Conservation (phyloP, 2,888 invertebrate genomes). For the Campoplex capitator region DNA sequence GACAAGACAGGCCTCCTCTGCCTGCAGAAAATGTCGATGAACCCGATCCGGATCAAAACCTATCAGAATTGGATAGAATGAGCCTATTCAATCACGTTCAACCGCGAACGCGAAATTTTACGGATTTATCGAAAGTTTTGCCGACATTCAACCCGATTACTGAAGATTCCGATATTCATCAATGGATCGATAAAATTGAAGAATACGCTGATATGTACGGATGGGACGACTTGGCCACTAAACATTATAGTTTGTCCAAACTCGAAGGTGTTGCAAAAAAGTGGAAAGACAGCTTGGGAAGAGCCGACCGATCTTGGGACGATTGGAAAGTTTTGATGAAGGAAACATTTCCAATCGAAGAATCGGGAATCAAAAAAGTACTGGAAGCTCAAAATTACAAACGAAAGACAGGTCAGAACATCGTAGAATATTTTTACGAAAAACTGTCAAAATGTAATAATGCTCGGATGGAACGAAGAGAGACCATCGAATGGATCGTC, state of each 20-base stretch:
- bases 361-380: conserved; percentile 9
- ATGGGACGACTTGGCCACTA: conserved; percentile 63
- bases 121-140: neutral
- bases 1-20: too few species aligned
- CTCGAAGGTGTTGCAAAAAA: conserved; percentile 69
- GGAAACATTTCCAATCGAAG: conserved; percentile 19
- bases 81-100: neutral
- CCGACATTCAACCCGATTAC: neutral
- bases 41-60: too few species aligned
- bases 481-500: conserved; percentile 70
- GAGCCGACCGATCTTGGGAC: conserved; percentile 43
- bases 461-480: conserved; percentile 66
- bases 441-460: conserved; percentile 70
- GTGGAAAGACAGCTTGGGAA: conserved; percentile 71
- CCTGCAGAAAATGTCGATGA: too few species aligned
- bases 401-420: conserved; percentile 59
- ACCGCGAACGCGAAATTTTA: neutral
- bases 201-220: too few species aligned
- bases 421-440: conserved; percentile 71
- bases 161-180: neutral
- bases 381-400: conserved; percentile 68
- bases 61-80: too few species aligned
- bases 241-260: conserved; percentile 59
- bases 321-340: conserved; percentile 34
- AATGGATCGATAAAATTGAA: too few species aligned